Evolutionary conservation across 2,797 vertebrate genomes (phyloP).

Genomic region (Hirundo rustica): DNA sequence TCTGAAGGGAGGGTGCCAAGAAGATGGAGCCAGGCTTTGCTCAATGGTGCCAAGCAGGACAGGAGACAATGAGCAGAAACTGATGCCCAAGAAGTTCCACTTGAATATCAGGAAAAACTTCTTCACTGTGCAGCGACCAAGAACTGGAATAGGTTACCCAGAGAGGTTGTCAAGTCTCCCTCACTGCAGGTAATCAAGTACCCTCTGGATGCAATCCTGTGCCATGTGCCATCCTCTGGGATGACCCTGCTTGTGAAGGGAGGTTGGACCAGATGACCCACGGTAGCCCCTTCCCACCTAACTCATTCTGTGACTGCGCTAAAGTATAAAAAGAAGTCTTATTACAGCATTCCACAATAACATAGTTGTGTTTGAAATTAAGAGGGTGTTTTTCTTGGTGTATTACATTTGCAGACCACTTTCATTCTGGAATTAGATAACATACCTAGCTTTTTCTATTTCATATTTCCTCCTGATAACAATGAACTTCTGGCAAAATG

Average conservation of each 20-base stretch:
- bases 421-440: neutral
- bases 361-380: neutral
- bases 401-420: neutral
- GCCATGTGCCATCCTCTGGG: no score
- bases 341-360: neutral
- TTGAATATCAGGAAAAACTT: neutral
- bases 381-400: neutral
- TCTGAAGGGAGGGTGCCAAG: neutral
- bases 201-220: neutral
- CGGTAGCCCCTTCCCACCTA: neutral
- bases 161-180: neutral
- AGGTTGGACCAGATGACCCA: neutral
- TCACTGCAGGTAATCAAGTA: neutral
- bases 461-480: neutral
- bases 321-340: neutral
- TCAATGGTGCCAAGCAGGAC: neutral
- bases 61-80: neutral
- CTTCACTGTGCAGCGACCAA: rapidly evolving
- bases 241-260: neutral
- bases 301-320: neutral
- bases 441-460: neutral
- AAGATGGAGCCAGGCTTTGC: neutral
- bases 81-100: neutral
- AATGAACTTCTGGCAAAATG: neutral
- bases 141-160: neutral